phyloP scores from a whole-genome alignment of 37 sponge, comb jelly and placozoan genomes.

The Hexactinellida sp. region DNA sequence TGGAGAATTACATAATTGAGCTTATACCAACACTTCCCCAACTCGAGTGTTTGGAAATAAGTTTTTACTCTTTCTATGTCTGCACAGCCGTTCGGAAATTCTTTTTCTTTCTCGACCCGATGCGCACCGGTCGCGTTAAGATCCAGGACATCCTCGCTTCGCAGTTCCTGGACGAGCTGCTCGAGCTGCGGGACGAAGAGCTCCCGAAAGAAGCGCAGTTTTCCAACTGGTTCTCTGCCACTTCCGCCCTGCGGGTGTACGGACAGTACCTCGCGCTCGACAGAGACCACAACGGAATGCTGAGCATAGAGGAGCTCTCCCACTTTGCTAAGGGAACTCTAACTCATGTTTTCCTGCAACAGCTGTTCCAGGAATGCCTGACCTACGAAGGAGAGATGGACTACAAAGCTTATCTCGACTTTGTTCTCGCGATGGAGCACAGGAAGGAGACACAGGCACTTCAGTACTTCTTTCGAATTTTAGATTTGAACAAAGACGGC shows the following conservation, averaged over 20 bases:
- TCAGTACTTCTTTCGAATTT: slow-evolving; percentile 82
- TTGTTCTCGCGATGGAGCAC: slow-evolving; percentile 95
- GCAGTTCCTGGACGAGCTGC: slow-evolving; percentile 86
- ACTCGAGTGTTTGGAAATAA: slow-evolving; percentile 78
- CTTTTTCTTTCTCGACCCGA: slow-evolving; percentile 95
- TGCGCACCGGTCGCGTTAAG: slow-evolving; percentile 71
- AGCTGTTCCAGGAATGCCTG: slow-evolving; percentile 94
- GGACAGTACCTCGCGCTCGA: slow-evolving; percentile 90
- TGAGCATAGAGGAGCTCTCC: slow-evolving; percentile 59
- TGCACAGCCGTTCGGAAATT: slow-evolving; percentile 98
- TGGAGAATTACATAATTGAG: slow-evolving; percentile 96
- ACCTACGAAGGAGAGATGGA: slow-evolving; percentile 99
- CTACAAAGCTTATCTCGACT: slow-evolving; percentile 94
- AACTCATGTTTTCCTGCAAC: slow-evolving; percentile 68
- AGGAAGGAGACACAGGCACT: slow-evolving; percentile 74
- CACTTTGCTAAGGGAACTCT: slow-evolving; percentile 79
- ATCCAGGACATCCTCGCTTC: slow-evolving; percentile 86
- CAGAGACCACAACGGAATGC: slow-evolving; percentile 96
- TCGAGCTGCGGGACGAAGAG: slow-evolving; percentile 91
- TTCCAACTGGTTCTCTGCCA: slow-evolving; percentile 93
- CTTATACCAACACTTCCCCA: slow-evolving; percentile 93
- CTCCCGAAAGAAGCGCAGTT: slow-evolving; percentile 63
- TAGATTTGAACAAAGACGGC: slow-evolving; percentile 72
- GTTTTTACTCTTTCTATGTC: slow-evolving; percentile 94
- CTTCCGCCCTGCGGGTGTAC: slow-evolving; percentile 85